phyloP scores from a whole-genome alignment of 2,113 vertebrate species.

The Catagonus wagneri region DNA sequence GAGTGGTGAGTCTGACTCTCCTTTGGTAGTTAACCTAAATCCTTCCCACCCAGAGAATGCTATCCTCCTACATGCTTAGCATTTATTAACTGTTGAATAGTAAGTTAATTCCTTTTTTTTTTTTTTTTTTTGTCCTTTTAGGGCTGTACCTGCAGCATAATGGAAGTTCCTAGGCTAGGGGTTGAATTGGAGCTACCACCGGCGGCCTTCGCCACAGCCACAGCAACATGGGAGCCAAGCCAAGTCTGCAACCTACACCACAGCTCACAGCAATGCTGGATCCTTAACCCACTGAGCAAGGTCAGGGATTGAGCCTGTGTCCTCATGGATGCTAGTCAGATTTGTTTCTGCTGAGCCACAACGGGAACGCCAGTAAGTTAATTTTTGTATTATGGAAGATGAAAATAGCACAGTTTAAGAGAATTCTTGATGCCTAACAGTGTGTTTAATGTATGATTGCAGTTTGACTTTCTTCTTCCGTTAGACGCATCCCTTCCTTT shows the following conservation, averaged over 20 bases:
- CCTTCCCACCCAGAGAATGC: neutral
- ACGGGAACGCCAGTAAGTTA: neutral
- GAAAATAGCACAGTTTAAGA: neutral
- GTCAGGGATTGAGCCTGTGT: too few relatives aligned
- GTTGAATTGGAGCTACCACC: too few relatives aligned
- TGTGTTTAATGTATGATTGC: neutral
- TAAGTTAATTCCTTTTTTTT: constrained; percentile 19
- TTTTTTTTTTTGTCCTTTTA: too few relatives aligned
- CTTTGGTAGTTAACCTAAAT: neutral
- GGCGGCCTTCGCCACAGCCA: too few relatives aligned
- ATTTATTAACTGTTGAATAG: constrained; percentile 7
- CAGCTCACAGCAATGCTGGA: too few relatives aligned
- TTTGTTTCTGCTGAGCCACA: too few relatives aligned
- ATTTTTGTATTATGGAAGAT: constrained; percentile 30
- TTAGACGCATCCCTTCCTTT: neutral
- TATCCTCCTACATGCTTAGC: neutral
- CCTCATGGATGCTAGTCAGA: too few relatives aligned
- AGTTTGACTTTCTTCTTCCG: constrained; percentile 19
- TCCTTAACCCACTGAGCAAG: too few relatives aligned
- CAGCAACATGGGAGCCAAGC: too few relatives aligned
- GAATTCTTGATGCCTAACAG: neutral
- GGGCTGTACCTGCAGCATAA: too few relatives aligned
- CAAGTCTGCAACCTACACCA: too few relatives aligned
- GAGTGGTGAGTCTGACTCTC: constrained; percentile 65
- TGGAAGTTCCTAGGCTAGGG: too few relatives aligned